Percentiles rank a stretch among this genome's conserved stretches.
Conservation (phyloP, 2,888 invertebrate genomes). For the Drosophila quinaria region DNA sequence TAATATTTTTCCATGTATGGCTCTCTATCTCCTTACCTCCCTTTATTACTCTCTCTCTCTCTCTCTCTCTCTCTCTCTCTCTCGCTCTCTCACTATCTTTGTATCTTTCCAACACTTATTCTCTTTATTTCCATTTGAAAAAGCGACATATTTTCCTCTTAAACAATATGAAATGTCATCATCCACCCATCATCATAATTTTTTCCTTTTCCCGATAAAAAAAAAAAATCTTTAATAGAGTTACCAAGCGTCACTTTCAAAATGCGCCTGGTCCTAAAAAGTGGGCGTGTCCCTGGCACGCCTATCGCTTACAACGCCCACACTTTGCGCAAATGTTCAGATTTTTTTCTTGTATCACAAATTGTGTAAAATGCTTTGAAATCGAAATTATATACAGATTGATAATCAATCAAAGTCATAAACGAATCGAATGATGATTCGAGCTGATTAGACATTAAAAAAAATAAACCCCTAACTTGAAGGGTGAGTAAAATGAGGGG, state of each 20-base stretch:
- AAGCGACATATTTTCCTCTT: background rate
- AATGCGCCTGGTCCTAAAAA: background rate
- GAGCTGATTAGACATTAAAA: conserved; percentile 53
- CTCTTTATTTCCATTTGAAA: background rate
- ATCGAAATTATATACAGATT: conserved; percentile 66
- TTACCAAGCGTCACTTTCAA: conserved; percentile 1
- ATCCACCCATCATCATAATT: background rate
- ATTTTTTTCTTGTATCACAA: conserved; percentile 36
- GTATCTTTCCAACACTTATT: background rate
- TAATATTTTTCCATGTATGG: too few relatives aligned
- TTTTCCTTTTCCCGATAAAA: background rate
- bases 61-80: too few relatives aligned
- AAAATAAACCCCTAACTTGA: conserved; percentile 40
- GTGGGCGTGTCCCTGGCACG: conserved; percentile 9
- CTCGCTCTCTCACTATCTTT: background rate
- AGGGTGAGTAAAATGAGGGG: background rate
- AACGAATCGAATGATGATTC: conserved; percentile 58
- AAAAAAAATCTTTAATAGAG: conserved; percentile 18
- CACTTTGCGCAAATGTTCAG: conserved; percentile 61
- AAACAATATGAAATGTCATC: conserved; percentile 5
- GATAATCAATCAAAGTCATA: conserved; percentile 84
- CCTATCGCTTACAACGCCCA: conserved; percentile 58
- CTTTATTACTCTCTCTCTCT: too few relatives aligned
- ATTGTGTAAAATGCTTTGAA: conserved; percentile 31
- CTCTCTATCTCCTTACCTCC: too few relatives aligned